Base-by-base conservation (phyloP, 2,888 invertebrate genomes). In the Drepana falcataria region DNA sequence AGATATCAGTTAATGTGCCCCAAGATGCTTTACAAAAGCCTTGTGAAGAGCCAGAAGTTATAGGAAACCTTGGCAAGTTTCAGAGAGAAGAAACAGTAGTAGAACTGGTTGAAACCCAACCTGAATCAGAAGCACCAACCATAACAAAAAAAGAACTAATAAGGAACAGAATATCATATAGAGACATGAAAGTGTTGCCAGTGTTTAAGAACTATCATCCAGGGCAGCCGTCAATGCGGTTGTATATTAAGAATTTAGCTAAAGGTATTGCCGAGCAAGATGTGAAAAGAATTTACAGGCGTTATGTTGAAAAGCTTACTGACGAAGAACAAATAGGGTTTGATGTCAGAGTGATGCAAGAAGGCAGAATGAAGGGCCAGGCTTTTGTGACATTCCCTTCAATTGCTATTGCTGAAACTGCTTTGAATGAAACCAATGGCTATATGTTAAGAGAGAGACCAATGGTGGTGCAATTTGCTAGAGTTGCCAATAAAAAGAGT, bases 311-410 rank as follows among this genome's bases (percentile, higher is more conserved):
- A 58, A 73, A 80, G 48, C 69, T 85, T 53, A 69, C 81, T 35
- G 83, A 83, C 56, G 83, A 88, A 51, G 86, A 91, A 52, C 78
- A 85, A 6, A 87, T 87, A 58, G 88, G 89, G 49, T 93, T 94
- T 81, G 93, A 93, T 79, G 93, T 98, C 3, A 92, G 96, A 66
- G 92, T 98, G 9, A 97, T 98, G 97, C 96, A 96, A 75, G 96
- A 97, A 81, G 98, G 98, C 0, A 93, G 97, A 73, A 98, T 98
- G 98, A 98, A 98, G 83, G 98, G 98, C 0, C 98, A 98, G 85
- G 98, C 97, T 0, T 98, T 98, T 91, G 93, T 98, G 0, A 96
- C 96, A 0, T 91, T 97, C 54, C 95, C 96, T 53, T 93, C 92
- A 69, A 91, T 94, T 9, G 88, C 91, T 51, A 85, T 93, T 69